Percentiles rank a stretch among this genome's conserved stretches.
phyloP scores from a whole-genome alignment of 2,113 vertebrate species.

The Rhynchomys soricoides region DNA sequence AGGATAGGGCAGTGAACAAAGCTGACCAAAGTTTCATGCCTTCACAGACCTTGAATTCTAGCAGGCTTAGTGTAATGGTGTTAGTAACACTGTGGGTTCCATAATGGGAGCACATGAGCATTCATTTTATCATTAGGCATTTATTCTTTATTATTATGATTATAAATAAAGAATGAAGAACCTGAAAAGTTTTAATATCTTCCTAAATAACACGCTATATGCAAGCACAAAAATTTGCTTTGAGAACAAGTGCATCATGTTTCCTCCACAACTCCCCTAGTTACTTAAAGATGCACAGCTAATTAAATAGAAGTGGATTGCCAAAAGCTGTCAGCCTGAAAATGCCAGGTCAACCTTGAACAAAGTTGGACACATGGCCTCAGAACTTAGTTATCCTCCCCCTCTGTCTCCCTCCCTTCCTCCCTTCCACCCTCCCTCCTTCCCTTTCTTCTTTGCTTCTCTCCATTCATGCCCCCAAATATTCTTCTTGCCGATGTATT shows the following conservation, averaged over 20 bases:
- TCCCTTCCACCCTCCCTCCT: accelerated
- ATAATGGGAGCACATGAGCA: not conserved
- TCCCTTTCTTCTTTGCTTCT: not conserved
- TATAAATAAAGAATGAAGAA: constrained; percentile 6
- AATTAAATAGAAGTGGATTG: constrained; percentile 58
- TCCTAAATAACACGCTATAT: not conserved
- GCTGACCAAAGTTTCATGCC: not conserved
- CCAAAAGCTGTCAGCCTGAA: not conserved
- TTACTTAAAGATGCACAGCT: constrained; percentile 53
- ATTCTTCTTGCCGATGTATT: not conserved
- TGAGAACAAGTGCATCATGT: constrained; percentile 14
- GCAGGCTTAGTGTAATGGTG: not conserved
- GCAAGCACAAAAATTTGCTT: not conserved
- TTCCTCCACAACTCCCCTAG: not conserved
- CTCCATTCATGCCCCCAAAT: not conserved
- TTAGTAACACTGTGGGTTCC: not conserved
- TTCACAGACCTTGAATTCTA: not conserved
- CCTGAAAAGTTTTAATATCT: not conserved
- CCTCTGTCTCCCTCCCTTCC: not conserved
- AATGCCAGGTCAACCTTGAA: not conserved
- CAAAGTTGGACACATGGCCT: not conserved
- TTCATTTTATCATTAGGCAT: not conserved
- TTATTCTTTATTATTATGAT: not conserved
- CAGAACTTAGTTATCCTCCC: not conserved
- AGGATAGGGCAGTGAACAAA: not conserved